Evolutionary conservation across 1,140 invertebrate species (phyloP), one percentile per base, ranked within the genome.

Genomic region (Conopomorpha cramerella): DNA sequence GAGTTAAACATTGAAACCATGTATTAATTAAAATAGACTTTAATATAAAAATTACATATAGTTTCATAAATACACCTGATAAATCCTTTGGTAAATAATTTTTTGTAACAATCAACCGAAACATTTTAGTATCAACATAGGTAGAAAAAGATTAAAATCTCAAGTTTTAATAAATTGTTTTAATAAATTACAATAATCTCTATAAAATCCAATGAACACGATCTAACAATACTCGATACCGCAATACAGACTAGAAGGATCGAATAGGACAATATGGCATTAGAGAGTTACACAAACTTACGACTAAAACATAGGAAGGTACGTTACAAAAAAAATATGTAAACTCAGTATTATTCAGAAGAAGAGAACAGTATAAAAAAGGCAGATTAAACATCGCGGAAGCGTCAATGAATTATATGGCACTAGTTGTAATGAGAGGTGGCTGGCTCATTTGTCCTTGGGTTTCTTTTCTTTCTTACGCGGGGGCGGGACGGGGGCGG

Each of bases 381-480:
- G n/a, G n/a, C 6, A 7, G 6, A 25, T 25, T 25, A 25, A 25
- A 25, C 6, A 25, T 25, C 6, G n/a, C 6, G 6, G 23, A 25
- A n/a, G n/a, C n/a, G n/a, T n/a, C n/a, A n/a, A n/a, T n/a, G n/a
- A 68, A 41, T 54, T 30, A 49, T 67, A 71, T 76, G 71, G 66
- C 71, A 72, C 71, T 46, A 55, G 43, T 46, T 37, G 46, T 39
- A 44, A 54, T 46, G 42, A 34, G 43, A 47, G n/a, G n/a, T n/a
- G n/a, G n/a, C n/a, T n/a, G n/a, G 50, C 53, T 65, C 56, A 68
- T 46, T 73, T 72, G 34, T 79, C 68, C 63, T 78, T 77, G 45
- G 72, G 74, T 45, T 79, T 79, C 57, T 78, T 78, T 52, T 78
- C 74, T 51, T 79, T 79, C 57, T 79, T 79, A 29, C 77, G 63